Conservation (phyloP, 2,888 invertebrate genomes). For the Acronicta aceris region DNA sequence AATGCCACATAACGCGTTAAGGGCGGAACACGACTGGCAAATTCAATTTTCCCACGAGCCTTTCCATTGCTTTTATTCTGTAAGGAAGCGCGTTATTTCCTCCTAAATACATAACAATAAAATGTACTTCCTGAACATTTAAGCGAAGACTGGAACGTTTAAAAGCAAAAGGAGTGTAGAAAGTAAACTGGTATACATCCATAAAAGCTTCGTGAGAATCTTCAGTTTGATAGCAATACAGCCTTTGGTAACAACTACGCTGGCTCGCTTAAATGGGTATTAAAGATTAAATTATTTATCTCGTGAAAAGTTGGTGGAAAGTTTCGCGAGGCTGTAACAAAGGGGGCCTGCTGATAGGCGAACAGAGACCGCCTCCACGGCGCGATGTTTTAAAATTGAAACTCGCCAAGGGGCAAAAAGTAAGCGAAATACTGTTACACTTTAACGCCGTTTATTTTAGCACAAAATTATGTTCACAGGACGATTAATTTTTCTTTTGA, state of each 20-base stretch:
- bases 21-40: constrained; percentile 54
- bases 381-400: constrained; percentile 71
- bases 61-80: constrained; percentile 53
- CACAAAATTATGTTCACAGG: constrained; percentile 70
- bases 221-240: constrained; percentile 73
- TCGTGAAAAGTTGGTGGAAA: constrained; percentile 75
- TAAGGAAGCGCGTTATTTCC: constrained; percentile 55
- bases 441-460: constrained; percentile 69
- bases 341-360: constrained; percentile 70
- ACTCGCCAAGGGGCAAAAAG: constrained; percentile 70
- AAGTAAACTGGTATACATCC: constrained; percentile 68
- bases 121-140: constrained; percentile 54
- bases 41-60: constrained; percentile 58
- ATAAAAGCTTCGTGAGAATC: constrained; percentile 70
- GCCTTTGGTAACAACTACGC: constrained; percentile 68
- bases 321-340: constrained; percentile 75
- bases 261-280: constrained; percentile 79
- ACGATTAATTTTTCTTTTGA: constrained; percentile 65
- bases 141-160: constrained; percentile 53
- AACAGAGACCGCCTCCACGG: constrained; percentile 52
- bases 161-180: constrained; percentile 58
- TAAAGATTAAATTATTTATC: constrained; percentile 85
- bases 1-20: constrained; percentile 56
- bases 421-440: constrained; percentile 65
- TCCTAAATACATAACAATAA: constrained; percentile 59